Percentiles rank a stretch among this genome's conserved stretches.
These are phyloP conservation scores for Anser cygnoides DNA, from an alignment of 2,113 vertebrate genomes.

Conservation along the genomic window DNA sequence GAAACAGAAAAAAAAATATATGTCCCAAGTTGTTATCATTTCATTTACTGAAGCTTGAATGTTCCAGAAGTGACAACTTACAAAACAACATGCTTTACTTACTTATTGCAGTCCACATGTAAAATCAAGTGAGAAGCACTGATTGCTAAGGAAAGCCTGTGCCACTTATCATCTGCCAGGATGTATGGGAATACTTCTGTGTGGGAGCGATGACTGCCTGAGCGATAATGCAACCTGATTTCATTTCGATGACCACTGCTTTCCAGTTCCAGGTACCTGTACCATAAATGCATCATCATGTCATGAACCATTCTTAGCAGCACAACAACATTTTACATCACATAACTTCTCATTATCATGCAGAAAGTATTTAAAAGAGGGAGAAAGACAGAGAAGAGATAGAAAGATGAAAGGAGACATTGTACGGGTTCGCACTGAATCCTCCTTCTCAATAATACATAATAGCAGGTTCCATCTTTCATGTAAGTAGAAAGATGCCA, in stretches of 20 bases:
- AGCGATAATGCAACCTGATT: constrained; percentile 93
- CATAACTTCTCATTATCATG: neutral
- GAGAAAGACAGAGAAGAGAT: neutral
- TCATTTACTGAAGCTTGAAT: neutral
- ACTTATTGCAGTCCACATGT: constrained; percentile 97
- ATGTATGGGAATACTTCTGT: constrained; percentile 96
- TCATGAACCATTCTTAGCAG: neutral
- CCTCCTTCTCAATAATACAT: neutral
- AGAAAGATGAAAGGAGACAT: neutral
- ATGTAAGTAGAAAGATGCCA: neutral
- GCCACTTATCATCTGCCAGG: constrained; percentile 96
- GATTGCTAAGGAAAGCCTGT: constrained; percentile 91
- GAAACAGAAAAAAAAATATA: constrained; percentile 7
- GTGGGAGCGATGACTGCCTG: constrained; percentile 86
- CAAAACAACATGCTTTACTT: constrained; percentile 42
- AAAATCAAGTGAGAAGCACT: constrained; percentile 95
- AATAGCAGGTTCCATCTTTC: neutral
- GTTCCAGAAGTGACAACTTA: neutral
- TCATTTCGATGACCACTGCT: constrained; percentile 97
- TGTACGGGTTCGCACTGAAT: neutral
- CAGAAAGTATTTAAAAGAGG: neutral
- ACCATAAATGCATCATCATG: constrained; percentile 19
- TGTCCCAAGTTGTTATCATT: neutral
- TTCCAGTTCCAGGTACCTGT: constrained; percentile 94
- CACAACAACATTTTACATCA: constrained; percentile 8